phyloP scores from a whole-genome alignment of 2,113 vertebrate species.

The Colistium nudipinnis region DNA sequence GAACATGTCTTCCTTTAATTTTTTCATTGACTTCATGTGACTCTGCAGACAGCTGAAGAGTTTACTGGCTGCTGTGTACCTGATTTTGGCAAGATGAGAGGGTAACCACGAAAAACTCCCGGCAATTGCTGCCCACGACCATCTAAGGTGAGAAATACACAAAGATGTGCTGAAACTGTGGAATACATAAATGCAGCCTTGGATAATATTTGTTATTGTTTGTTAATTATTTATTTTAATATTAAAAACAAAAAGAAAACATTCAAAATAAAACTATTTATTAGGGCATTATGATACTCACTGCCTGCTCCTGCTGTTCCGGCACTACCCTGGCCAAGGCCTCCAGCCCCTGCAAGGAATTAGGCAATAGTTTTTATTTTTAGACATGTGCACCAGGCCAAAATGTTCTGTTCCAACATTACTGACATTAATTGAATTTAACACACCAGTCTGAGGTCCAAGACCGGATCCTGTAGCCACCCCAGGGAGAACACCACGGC shows the following conservation, averaged over 20 bases:
- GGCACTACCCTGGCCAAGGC: conserved; percentile 69
- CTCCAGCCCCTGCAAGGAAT: conserved; percentile 51
- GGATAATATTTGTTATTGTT: neutral
- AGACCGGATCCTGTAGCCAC: conserved; percentile 75
- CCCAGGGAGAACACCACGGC: conserved; percentile 77
- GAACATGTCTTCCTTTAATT: neutral
- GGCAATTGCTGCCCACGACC: conserved; percentile 71
- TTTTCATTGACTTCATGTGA: neutral
- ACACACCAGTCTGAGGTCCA: conserved; percentile 70
- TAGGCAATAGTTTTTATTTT: conserved; percentile 4
- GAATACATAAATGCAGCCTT: neutral
- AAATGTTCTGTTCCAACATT: conserved; percentile 1
- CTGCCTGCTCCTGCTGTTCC: conserved; percentile 64
- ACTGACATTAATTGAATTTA: neutral
- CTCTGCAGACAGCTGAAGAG: neutral
- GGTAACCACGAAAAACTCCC: conserved; percentile 78
- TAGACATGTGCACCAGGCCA: neutral
- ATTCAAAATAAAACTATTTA: neutral
- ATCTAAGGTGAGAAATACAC: conserved; percentile 54
- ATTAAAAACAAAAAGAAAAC: neutral
- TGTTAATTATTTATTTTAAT: neutral
- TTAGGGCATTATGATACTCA: conserved; percentile 34
- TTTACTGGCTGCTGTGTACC: conserved; percentile 50
- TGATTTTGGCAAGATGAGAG: conserved; percentile 77
- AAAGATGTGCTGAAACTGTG: neutral